Base-by-base conservation (phyloP, 2,888 invertebrate species). In the Sphaerophoria taeniata region DNA sequence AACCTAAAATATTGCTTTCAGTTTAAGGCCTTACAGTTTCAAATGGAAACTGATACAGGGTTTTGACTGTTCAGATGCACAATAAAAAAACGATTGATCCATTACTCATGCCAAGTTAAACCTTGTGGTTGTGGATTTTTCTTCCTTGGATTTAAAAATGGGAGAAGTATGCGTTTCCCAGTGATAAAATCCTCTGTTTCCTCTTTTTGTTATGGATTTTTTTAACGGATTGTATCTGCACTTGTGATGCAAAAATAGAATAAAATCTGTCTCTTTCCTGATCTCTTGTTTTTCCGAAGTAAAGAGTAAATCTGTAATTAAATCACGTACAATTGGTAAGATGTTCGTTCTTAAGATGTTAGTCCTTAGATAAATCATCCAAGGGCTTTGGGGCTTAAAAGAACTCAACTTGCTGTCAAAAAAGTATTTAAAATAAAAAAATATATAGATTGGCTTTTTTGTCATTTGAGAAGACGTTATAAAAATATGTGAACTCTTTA, bases 251-350 rank as follows among this genome's bases (percentile, higher is more conserved):
- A 55, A 67, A 63, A 61, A 71, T 24, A 45, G 63, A 63, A 51
- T 16, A 12, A 65, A 7, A 51, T 49, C 33, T 51, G 24, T 60
- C 39, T 4, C 24, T 36, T n/a, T 43, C 11, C 9, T 63, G 55
- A 7, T 45, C 51, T 61, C 36, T 76, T 39, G 2, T 12, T n/a
- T 72, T 16, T 16, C 53, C 16, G 16, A 77, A 60, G 56, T 67
- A 67, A 77, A 77, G 61, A 47, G 55, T 73, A n/a, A n/a, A 72
- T 82, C 82, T 67, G 77, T 82, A 82, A 82, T 82, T 77, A 72
- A 82, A 82, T 82, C 82, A 82, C 82, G 82, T 82, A 61, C 72
- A 39, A 63, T 36, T 70, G 56, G 60, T 55, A n/a, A 43, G 69
- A 61, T 61, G 53, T 43, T 33, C 58, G 39, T 34, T 39, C n/a